A percentile compares a stretch with the other conserved stretches of the same genome.
phyloP scores from a whole-genome alignment of 2,797 vertebrate genomes.

The Rhyacichthys aspro region DNA sequence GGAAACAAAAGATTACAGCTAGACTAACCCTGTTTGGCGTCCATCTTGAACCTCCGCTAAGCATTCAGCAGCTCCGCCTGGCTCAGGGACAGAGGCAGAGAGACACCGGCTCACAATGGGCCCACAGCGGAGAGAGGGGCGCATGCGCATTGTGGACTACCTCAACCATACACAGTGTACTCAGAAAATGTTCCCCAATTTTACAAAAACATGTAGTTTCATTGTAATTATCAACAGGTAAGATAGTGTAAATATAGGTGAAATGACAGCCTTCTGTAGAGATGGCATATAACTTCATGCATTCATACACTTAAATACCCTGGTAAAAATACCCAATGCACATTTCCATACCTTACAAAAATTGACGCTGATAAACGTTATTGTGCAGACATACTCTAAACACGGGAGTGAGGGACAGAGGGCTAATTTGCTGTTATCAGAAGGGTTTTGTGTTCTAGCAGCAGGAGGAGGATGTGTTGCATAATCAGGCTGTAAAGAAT shows the following conservation, averaged over 20 bases:
- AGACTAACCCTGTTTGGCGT: conserved; percentile 89
- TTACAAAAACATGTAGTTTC: not conserved
- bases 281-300: too few relatives aligned
- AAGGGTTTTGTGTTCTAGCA: not conserved
- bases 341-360: too few relatives aligned
- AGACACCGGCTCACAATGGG: conserved; percentile 16
- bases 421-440: not conserved
- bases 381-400: too few relatives aligned
- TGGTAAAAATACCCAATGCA: too few relatives aligned
- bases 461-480: conserved; percentile 8
- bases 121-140: conserved; percentile 14
- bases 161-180: not conserved
- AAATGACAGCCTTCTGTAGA: not conserved
- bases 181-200: not conserved
- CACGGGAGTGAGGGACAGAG: too few relatives aligned
- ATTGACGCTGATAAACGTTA: too few relatives aligned
- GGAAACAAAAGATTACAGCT: conserved; percentile 42
- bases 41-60: conserved; percentile 84
- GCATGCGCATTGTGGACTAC: conserved; percentile 45
- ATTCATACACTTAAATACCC: too few relatives aligned
- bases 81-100: conserved; percentile 22
- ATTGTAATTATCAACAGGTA: too few relatives aligned
- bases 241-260: too few relatives aligned
- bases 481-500: conserved; percentile 39
- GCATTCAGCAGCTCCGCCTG: conserved; percentile 59